Conservation (phyloP, 2,797 vertebrate genomes). For the Hyperoplus lanceolatus region DNA sequence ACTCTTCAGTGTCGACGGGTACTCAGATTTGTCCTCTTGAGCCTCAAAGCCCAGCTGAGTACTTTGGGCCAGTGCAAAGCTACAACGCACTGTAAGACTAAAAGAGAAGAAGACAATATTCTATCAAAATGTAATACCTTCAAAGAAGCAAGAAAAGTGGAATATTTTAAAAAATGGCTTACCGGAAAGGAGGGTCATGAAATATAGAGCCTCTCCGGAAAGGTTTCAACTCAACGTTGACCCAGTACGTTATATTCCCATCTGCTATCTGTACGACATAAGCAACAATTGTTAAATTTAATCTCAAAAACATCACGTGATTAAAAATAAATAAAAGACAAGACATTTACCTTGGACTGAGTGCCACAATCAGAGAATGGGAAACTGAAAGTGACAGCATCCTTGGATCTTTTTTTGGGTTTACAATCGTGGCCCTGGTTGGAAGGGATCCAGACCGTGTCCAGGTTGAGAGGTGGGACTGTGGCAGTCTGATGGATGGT, state of each 20-base stretch:
- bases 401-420: constrained; percentile 39
- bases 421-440: constrained; percentile 46
- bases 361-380: constrained; percentile 66
- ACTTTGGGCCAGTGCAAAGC: constrained; percentile 52
- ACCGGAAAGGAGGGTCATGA: constrained; percentile 61
- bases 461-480: constrained; percentile 59
- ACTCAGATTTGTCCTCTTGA: constrained; percentile 20
- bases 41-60: constrained; percentile 31
- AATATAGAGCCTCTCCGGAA: constrained; percentile 38
- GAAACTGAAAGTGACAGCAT: constrained; percentile 64
- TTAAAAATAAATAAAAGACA: too few relatives aligned
- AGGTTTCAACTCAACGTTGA: constrained; percentile 54
- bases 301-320: background rate
- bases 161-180: constrained; percentile 25
- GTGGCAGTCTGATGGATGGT: constrained; percentile 56
- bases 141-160: background rate
- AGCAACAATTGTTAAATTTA: background rate
- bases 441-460: constrained; percentile 57
- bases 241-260: constrained; percentile 66
- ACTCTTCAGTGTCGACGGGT: constrained; percentile 37
- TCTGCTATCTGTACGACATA: constrained; percentile 52
- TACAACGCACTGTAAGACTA: constrained; percentile 67
- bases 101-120: background rate
- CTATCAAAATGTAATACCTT: background rate
- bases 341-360: constrained; percentile 51